phyloP scores from a whole-genome alignment of 2,888 invertebrate species.

The Limnephilus marmoratus region DNA sequence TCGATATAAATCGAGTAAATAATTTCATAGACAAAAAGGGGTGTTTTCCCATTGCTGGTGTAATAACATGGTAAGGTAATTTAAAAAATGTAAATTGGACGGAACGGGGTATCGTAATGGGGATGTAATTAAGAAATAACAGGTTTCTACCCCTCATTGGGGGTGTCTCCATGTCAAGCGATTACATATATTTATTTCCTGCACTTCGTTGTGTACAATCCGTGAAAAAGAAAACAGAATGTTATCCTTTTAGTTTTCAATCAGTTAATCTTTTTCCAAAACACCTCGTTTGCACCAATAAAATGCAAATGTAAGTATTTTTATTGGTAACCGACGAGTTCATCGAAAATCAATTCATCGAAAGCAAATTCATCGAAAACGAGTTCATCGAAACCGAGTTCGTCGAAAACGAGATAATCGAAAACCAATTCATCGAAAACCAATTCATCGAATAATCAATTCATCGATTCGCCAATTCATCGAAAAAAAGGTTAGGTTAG shows the following conservation, averaged over 20 bases:
- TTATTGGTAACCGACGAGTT: too few species aligned
- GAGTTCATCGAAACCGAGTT: too few species aligned
- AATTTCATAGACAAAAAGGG: not conserved
- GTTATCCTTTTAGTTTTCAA: not conserved
- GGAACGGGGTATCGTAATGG: not conserved
- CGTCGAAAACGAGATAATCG: too few species aligned
- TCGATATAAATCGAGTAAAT: not conserved
- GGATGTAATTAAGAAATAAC: constrained; percentile 22
- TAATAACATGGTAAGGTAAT: not conserved
- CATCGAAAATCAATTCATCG: too few species aligned
- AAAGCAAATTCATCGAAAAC: too few species aligned
- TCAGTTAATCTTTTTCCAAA: too few species aligned
- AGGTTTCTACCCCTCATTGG: constrained; percentile 20
- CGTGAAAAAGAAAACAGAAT: not conserved
- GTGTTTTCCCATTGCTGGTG: not conserved
- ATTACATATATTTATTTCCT: not conserved
- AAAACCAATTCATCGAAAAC: too few species aligned
- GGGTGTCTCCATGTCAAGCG: constrained; percentile 20
- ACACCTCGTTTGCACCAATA: too few species aligned
- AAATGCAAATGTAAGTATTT: too few species aligned
- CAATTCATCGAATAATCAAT: too few species aligned
- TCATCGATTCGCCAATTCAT: too few species aligned
- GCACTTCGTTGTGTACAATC: not conserved
- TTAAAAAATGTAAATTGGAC: not conserved
- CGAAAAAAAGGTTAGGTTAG: too few species aligned